Conservation (phyloP, 2,797 vertebrate species). For the Cercopithecus hamlyni region DNA sequence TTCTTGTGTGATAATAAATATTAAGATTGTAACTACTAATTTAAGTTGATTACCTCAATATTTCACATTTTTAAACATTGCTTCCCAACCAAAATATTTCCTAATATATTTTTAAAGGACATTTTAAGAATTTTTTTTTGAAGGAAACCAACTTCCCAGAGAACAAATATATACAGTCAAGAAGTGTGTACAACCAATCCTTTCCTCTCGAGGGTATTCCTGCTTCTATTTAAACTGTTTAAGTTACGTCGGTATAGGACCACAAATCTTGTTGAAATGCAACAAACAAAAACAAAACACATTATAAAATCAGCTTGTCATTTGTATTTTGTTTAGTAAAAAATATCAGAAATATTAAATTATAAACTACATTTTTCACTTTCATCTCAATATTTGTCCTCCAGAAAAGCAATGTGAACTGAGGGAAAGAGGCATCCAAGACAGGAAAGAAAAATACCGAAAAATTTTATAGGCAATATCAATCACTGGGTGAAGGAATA, state of each 20-base stretch:
- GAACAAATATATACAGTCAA: neutral
- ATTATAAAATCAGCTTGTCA: slow-evolving; percentile 7
- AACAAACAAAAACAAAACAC: neutral
- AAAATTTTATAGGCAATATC: neutral
- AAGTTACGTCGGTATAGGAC: neutral
- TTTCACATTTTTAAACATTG: neutral
- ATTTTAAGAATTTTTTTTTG: neutral
- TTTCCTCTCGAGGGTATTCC: neutral
- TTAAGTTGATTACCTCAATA: neutral
- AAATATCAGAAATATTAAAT: neutral
- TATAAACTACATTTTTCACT: slow-evolving; percentile 1
- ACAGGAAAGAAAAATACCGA: neutral
- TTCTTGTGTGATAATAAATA: neutral
- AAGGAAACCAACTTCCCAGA: neutral
- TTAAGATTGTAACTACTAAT: neutral
- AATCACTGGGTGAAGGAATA: neutral
- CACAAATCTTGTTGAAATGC: neutral
- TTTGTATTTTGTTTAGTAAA: neutral
- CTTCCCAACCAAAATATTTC: neutral
- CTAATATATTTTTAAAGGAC: neutral
- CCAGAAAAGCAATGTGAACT: neutral
- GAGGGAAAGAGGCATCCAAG: neutral
- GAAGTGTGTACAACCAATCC: neutral
- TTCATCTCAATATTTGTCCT: neutral
- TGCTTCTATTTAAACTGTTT: neutral